Evolutionary conservation across 2,888 invertebrate species (phyloP).

Genomic region (Drosophila quasianomalipes): DNA sequence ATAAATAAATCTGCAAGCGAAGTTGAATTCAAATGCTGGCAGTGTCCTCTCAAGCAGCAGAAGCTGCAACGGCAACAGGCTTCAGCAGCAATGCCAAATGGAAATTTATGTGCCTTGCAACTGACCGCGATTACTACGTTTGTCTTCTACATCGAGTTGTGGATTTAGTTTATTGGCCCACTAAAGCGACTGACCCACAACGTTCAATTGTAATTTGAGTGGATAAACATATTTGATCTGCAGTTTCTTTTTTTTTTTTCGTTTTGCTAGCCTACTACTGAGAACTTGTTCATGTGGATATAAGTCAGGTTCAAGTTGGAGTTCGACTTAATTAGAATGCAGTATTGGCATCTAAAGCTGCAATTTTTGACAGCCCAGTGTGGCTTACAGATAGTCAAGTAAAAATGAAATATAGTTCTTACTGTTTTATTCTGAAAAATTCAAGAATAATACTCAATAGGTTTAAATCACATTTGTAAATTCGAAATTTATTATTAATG

Average conservation of each 20-base stretch:
- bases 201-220: constrained; percentile 80
- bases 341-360: constrained; percentile 23
- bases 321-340: constrained; percentile 54
- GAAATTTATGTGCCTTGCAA: constrained; percentile 73
- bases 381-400: neutral
- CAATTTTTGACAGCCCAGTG: constrained; percentile 60
- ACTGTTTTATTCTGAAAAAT: neutral
- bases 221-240: constrained; percentile 66
- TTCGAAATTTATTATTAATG: neutral
- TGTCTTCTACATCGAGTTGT: constrained; percentile 57
- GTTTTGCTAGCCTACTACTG: neutral
- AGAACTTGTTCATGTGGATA: constrained; percentile 29
- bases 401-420: neutral
- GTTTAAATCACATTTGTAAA: neutral
- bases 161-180: constrained; percentile 77
- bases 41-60: constrained; percentile 35
- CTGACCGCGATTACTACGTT: constrained; percentile 62
- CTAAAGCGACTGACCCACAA: constrained; percentile 78
- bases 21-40: constrained; percentile 61
- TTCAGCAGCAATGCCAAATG: constrained; percentile 56
- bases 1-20: constrained; percentile 70
- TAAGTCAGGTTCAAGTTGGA: constrained; percentile 30
- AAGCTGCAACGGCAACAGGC: constrained; percentile 42
- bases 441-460: neutral
- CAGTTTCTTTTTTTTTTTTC: neutral